Evolutionary conservation across 2,797 vertebrate species (phyloP).

Genomic region (Nothura maculosa): DNA sequence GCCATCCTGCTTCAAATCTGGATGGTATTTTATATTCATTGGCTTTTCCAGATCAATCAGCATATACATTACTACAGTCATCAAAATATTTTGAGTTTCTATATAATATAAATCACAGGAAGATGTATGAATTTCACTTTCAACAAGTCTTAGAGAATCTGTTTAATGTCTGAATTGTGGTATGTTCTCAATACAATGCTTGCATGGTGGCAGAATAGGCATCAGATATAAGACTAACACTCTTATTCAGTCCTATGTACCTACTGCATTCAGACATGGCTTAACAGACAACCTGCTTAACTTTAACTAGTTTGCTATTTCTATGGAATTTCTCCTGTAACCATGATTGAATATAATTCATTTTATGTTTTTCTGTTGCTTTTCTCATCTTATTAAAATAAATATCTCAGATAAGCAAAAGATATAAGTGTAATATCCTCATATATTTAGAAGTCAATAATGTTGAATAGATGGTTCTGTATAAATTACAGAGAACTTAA

Average conservation of each 20-base stretch:
- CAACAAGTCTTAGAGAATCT: not conserved
- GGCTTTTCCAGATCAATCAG: not conserved
- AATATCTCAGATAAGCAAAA: not conserved
- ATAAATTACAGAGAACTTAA: not conserved
- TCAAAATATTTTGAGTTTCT: not conserved
- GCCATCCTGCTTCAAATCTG: not conserved
- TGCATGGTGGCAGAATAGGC: not conserved
- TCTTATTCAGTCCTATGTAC: not conserved
- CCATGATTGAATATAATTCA: not conserved
- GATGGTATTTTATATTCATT: not conserved
- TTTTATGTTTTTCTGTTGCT: not conserved
- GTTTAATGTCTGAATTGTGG: not conserved
- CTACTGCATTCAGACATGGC: not conserved
- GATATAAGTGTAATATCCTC: not conserved
- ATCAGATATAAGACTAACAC: not conserved
- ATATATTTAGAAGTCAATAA: not conserved
- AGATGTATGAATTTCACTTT: not conserved
- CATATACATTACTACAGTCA: not conserved
- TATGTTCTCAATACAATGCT: not conserved
- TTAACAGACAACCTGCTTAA: not conserved
- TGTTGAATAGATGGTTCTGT: not conserved
- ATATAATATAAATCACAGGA: not conserved
- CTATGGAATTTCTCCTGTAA: not conserved
- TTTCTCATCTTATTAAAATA: not conserved
- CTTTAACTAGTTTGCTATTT: not conserved